phyloP scores from a whole-genome alignment of 2,113 vertebrate genomes.

The Indri indri region DNA sequence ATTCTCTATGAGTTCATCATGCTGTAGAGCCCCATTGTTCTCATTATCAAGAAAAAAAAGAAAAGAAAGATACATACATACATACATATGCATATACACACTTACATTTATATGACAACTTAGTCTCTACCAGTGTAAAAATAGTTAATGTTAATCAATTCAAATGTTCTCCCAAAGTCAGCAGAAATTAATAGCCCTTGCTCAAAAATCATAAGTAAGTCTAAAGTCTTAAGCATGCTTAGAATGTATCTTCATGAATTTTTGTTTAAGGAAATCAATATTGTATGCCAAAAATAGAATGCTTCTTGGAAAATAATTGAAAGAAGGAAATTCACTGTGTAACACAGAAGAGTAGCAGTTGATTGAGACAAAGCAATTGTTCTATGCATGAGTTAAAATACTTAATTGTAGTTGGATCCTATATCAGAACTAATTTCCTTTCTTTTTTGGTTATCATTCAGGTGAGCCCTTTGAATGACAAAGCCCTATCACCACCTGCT shows the following conservation, averaged over 20 bases:
- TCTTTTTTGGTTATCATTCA: conserved; percentile 13
- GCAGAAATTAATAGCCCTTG: not conserved
- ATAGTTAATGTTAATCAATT: not conserved
- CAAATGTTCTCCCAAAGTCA: not conserved
- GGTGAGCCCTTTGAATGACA: conserved; percentile 7
- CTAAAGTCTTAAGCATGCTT: not conserved
- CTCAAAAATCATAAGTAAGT: not conserved
- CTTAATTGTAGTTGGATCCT: conserved; percentile 51
- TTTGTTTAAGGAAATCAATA: conserved; percentile 56
- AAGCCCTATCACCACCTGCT: not conserved
- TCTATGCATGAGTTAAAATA: conserved; percentile 50
- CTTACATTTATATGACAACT: not conserved
- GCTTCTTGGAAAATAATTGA: conserved; percentile 50
- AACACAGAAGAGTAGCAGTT: conserved; percentile 28
- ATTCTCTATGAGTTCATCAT: not conserved
- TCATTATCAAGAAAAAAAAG: not conserved
- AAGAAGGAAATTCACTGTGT: conserved; percentile 21
- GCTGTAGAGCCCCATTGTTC: not conserved
- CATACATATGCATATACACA: not conserved
- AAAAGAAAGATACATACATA: not conserved
- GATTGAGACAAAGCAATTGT: conserved; percentile 59
- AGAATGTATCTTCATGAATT: not conserved
- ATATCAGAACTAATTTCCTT: conserved; percentile 55
- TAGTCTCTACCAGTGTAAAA: not conserved
- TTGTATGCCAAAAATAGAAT: conserved; percentile 10